Conservation (phyloP, 2,113 vertebrate species). For the Thermophis baileyi region DNA sequence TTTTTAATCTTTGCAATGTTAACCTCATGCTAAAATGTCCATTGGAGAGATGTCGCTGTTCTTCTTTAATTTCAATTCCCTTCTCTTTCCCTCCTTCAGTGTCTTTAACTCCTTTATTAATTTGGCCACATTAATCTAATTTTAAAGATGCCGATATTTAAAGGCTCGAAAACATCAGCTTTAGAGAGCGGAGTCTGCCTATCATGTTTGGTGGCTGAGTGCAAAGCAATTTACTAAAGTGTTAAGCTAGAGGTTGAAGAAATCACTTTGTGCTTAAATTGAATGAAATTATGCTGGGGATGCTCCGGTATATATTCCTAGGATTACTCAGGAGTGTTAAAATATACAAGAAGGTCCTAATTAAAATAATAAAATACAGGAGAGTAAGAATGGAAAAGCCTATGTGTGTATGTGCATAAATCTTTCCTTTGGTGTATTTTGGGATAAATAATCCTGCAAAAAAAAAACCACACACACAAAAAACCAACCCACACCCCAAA, state of each 20-base stretch:
- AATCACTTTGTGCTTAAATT: not conserved
- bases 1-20: constrained; percentile 67
- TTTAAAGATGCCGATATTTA: constrained; percentile 39
- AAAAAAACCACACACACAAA: not conserved
- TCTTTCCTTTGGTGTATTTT: not conserved
- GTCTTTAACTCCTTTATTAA: constrained; percentile 62
- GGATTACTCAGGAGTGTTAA: not conserved
- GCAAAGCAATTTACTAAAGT: constrained; percentile 11
- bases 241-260: not conserved
- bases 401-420: not conserved
- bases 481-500: no score
- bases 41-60: constrained; percentile 61
- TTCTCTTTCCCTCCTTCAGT: constrained; percentile 49
- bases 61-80: constrained; percentile 63
- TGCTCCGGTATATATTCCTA: not conserved
- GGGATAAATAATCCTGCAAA: constrained; percentile 25
- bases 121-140: constrained; percentile 65
- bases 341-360: constrained; percentile 11
- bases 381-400: not conserved
- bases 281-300: not conserved
- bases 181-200: constrained; percentile 33
- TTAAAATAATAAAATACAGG: constrained; percentile 25
- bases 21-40: constrained; percentile 62
- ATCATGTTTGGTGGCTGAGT: not conserved
- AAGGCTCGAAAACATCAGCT: constrained; percentile 16